Evolutionary conservation across 92 coral and sea anemone species (phyloP).

Genomic region (Porites lobata): DNA sequence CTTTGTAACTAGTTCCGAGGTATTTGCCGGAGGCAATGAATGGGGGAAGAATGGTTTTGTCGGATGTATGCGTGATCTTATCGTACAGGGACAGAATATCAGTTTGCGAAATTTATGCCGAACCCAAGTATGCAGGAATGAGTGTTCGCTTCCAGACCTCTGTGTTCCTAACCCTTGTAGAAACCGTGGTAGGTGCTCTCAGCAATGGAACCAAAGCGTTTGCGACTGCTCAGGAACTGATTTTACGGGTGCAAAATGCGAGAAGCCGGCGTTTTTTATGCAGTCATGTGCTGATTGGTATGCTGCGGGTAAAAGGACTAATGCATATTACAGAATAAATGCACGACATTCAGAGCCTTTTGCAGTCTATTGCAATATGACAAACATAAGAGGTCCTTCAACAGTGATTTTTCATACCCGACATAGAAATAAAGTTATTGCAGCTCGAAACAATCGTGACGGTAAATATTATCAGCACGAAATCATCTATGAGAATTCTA

Average conservation of each 20-base stretch:
- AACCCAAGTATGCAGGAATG: constrained; percentile 40
- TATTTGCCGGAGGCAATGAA: constrained; percentile 66
- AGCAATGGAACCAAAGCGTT: constrained; percentile 49
- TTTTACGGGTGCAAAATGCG: constrained; percentile 74
- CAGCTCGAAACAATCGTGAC: constrained; percentile 52
- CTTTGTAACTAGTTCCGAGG: constrained; percentile 57
- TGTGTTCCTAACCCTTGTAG: constrained; percentile 88
- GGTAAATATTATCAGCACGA: constrained; percentile 69
- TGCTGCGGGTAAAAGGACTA: constrained; percentile 63
- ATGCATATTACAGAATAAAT: constrained; percentile 75
- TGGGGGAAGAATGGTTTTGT: constrained; percentile 58
- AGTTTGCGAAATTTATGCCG: constrained; percentile 36
- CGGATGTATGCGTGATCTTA: constrained; percentile 88
- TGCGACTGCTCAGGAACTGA: constrained; percentile 88
- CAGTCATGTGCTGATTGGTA: constrained; percentile 89
- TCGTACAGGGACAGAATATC: constrained; percentile 66
- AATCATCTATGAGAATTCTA: constrained; percentile 47
- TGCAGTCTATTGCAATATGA: constrained; percentile 84
- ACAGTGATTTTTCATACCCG: constrained; percentile 78
- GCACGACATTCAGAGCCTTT: constrained; percentile 77
- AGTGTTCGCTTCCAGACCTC: constrained; percentile 72
- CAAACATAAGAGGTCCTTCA: constrained; percentile 68
- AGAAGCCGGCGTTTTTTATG: constrained; percentile 71
- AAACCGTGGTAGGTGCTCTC: constrained; percentile 83
- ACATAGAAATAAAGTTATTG: constrained; percentile 51